A percentile compares a stretch with the other conserved stretches of the same genome.
These are phyloP conservation scores for Sarcoramphus papa DNA, from an alignment of 2,797 vertebrate genomes.

Conservation along the genomic window DNA sequence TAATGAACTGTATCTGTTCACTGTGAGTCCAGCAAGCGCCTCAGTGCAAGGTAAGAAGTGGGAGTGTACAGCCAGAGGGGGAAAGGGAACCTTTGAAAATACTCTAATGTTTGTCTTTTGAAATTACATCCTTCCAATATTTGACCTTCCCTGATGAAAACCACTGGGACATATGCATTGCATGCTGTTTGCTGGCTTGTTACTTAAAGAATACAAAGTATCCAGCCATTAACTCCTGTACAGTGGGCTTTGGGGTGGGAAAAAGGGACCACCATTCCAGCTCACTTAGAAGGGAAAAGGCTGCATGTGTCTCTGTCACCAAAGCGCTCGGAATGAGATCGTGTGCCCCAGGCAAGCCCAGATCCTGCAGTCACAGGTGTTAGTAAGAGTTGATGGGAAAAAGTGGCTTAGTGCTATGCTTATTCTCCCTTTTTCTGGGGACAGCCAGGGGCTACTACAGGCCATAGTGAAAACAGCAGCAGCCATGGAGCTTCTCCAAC, in stretches of 20 bases:
- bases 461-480: background rate
- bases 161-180: background rate
- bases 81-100: background rate
- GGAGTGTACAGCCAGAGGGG: background rate
- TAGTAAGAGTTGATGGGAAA: background rate
- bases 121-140: background rate
- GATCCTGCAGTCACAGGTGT: background rate
- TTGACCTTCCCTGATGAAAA: background rate
- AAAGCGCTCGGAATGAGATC: background rate
- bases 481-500: rapidly evolving
- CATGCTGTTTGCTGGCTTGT: background rate
- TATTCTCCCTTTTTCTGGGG: background rate
- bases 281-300: background rate
- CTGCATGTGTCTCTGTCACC: background rate
- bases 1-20: background rate
- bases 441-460: background rate
- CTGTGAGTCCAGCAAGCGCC: background rate
- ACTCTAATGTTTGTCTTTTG: background rate
- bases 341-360: background rate
- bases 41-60: background rate
- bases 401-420: background rate
- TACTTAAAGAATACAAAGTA: background rate
- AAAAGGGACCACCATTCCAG: background rate
- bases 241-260: background rate
- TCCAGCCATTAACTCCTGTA: background rate